Evolutionary conservation across 2,113 vertebrate genomes (phyloP).

Genomic region (Lampris incognitus): DNA sequence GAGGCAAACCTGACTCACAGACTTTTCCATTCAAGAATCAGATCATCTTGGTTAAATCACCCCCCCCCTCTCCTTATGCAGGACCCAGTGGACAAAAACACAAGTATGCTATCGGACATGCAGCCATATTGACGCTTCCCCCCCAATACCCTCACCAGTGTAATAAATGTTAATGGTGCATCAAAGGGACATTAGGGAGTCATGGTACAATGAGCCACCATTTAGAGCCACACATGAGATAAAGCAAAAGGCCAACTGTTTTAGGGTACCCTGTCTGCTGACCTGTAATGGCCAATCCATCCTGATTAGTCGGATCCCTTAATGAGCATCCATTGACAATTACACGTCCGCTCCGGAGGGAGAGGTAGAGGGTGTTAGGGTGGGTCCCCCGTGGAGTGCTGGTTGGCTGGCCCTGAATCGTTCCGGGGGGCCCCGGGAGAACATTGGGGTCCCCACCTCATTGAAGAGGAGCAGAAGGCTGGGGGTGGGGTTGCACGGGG

Average conservation of each 20-base stretch:
- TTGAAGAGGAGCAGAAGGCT: slow-evolving; percentile 38
- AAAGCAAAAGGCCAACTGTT: slow-evolving; percentile 86
- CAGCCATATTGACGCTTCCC: not conserved
- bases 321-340: slow-evolving; percentile 91
- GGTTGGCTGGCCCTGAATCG: slow-evolving; percentile 83
- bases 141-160: slow-evolving; percentile 11
- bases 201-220: slow-evolving; percentile 89
- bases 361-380: slow-evolving; percentile 80
- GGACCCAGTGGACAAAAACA: not conserved
- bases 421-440: slow-evolving; percentile 66
- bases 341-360: slow-evolving; percentile 80
- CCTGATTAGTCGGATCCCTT: slow-evolving; percentile 91
- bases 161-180: slow-evolving; percentile 68
- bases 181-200: slow-evolving; percentile 74
- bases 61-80: not conserved
- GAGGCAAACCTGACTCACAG: slow-evolving; percentile 24
- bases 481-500: slow-evolving; percentile 13
- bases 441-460: slow-evolving; percentile 12
- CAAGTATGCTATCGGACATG: not conserved
- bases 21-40: not conserved
- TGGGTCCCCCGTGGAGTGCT: slow-evolving; percentile 79
- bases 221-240: slow-evolving; percentile 85
- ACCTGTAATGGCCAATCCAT: slow-evolving; percentile 88
- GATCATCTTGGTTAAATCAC: not conserved
- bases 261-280: slow-evolving; percentile 87